Evolutionary conservation across 2,888 invertebrate species (phyloP), one percentile per base, ranked within the genome.

Genomic region (Pristionchus maxplancki): DNA sequence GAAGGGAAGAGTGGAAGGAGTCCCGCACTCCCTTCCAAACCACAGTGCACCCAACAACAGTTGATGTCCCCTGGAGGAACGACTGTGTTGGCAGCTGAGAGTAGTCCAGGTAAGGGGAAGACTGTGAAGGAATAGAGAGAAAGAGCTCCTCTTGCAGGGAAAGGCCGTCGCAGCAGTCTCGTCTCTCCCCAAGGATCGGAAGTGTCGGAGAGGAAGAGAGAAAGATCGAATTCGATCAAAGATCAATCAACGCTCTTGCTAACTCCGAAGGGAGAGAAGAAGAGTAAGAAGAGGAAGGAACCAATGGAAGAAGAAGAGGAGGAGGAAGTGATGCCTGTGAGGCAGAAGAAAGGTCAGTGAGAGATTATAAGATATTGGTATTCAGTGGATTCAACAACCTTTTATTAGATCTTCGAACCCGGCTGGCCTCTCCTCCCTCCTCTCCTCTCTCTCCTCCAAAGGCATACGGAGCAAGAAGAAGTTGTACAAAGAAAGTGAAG

Each of bases 251-350:
- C 20, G 24, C 53, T 53, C 53, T 53, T 53, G 9, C n/a, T n/a
- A n/a, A 64, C 64, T 64, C 64, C 64, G 6, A 37, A 78, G 74
- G 31, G 11, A n/a, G 74, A 78, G n/a, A 78, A 78, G 74, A 78
- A 78, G 74, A 78, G 1, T 0, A 34, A 37, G 71, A 40, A 44
- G 67, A 71, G 37, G 37, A 71, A 71, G 67, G 37, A 53, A 53
- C 1, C 24, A 20, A 53, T 53, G 17, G 53, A 53, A 53, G 53
- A 53, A 17, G 53, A 53, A 53, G 20, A 20, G 20, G 53, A 53
- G 20, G 53, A 53, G 24, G 53, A 53, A 53, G 53, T 53, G 53
- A 6, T 53, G 1, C 53, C 53, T 37, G 74, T 31, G 31, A 64
- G 74, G 8, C 3, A 78, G 44, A 44, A 6, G n/a, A 44, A 37